Evolutionary conservation across 2,797 vertebrate species (phyloP), one percentile per base, ranked within the genome.

Genomic region (Neoniphon sammara): DNA sequence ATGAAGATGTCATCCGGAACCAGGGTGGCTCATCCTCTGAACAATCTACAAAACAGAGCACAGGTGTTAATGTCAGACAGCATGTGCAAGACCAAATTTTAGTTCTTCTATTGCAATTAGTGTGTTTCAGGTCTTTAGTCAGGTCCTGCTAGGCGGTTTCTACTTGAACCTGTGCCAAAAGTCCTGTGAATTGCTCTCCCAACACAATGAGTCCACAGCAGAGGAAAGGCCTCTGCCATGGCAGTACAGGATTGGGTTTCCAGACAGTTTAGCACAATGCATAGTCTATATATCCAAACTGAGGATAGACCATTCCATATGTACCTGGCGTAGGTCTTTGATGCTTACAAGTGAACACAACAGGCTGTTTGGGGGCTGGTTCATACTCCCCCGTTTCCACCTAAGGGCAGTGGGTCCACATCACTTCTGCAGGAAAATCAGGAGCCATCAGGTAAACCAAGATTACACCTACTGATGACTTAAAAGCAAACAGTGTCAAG

Each of bases 151-250:
- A 87, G 87, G 84, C 1, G 0, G 58, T 0, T 12, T 0, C 81
- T 75, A 88, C 77, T n/a, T 2, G 7, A 83, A 89, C 78, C 90
- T 92, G 91, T 92, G 91, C 91, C 91, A 88, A 89, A 42, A 90
- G 88, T 77, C 88, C 89, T 67, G 89, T 72, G n/a, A 7, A 0
- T 85, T 88, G 77, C 17, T 91, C 80, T 92, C 78, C 91, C 89
- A 92, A 88, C 75, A 8, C 18, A 1, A 47, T 21, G 81, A 91
- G 90, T 90, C 87, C 85, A 61, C 83, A 85, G 68, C 88, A 90
- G 87, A 91, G 75, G 68, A 2, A n/a, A 31, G 5, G 1, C 46
- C 85, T 89, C 88, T 86, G 85, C 57, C 74, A 74, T 2, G 83
- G 89, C 66, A 92, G 90, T 91, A 90, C 88, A 42, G 0, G 74